Evolutionary conservation across 2,797 vertebrate genomes (phyloP), one percentile per base, ranked within the genome.

Genomic region (Smutsia gigantea): DNA sequence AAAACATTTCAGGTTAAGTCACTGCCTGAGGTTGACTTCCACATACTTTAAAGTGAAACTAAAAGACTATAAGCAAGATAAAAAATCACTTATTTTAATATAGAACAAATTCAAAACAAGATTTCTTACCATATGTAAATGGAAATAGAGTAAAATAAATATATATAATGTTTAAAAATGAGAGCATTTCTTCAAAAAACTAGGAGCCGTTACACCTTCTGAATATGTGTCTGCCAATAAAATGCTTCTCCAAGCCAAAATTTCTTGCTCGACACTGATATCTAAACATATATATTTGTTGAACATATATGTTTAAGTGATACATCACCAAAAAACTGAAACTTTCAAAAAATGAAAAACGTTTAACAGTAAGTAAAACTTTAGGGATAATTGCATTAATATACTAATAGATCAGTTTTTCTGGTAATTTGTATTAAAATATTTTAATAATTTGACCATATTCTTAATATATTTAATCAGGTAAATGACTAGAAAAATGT

Each of bases 1-100:
- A 95, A 94, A 96, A 96, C 31, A 64, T 87, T 95, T 97, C 87
- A 95, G 19, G 90, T 95, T 66, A 97, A 97, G 97, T 92, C 63
- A 82, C 84, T 57, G 92, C 46, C 82, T 84, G 77, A 94, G 69
- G 78, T 55, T 21, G 55, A 93, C 51, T 90, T 97, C 89, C 63
- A 93, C 55, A 90, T 29, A 95, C 19, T 57, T 97, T 86, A 66
- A 97, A 97, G 42, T 88, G 29, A 93, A 93, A 74, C 95, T 93
- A 77, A 96, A 96, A 72, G 39, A 66, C 59, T 68, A 21, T 34
- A 85, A 1, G 0, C 75, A 93, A 94, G 83, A 87, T 81, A 83
- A 11, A 63, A 87, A 94, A 78, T 59, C 37, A 61, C 31, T 34
- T 37, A 46, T 46, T 69, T 98, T 46, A 0, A 49, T 92, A 37